Conservation (phyloP, 2,888 invertebrate genomes). For the Timandra comae region DNA sequence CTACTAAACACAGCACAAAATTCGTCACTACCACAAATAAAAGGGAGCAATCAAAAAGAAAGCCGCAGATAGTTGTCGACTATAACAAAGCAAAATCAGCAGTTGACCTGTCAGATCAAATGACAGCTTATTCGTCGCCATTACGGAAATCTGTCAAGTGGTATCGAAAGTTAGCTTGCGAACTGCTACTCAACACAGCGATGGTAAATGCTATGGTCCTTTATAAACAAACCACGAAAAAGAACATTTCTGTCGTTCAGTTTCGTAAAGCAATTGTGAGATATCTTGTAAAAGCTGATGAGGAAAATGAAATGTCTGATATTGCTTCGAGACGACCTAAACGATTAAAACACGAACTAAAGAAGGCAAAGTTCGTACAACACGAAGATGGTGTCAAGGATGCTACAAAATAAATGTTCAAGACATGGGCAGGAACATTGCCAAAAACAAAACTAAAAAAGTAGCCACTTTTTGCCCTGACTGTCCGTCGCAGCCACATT, state of each 20-base stretch:
- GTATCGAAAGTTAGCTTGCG: conserved; percentile 33
- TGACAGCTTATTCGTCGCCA: conserved; percentile 24
- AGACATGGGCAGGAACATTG: conserved; percentile 25
- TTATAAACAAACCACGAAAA: conserved; percentile 15
- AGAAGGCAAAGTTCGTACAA: conserved; percentile 26
- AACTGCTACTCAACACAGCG: conserved; percentile 31
- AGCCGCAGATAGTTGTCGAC: conserved; percentile 21
- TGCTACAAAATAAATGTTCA: conserved; percentile 27
- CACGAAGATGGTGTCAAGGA: conserved; percentile 26
- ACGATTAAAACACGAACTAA: conserved; percentile 25
- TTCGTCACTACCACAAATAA: conserved; percentile 15
- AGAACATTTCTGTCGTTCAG: conserved; percentile 5
- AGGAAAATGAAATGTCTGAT: conserved; percentile 1
- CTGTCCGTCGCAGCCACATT: conserved; percentile 25
- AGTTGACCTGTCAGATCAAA: conserved; percentile 33
- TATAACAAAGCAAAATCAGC: conserved; percentile 32
- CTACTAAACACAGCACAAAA: conserved; percentile 11
- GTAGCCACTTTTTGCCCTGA: conserved; percentile 25
- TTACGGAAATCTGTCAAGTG: conserved; percentile 34
- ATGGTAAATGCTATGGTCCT: conserved; percentile 29
- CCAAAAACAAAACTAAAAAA: conserved; percentile 29
- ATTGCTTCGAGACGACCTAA: conserved; percentile 16
- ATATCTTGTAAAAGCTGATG: conserved; percentile 3
- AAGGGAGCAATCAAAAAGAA: too few relatives aligned
- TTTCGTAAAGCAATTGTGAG: conserved; percentile 5